Evolutionary conservation across 2,888 invertebrate genomes (phyloP).

Genomic region (Cheilosia vulpina): DNA sequence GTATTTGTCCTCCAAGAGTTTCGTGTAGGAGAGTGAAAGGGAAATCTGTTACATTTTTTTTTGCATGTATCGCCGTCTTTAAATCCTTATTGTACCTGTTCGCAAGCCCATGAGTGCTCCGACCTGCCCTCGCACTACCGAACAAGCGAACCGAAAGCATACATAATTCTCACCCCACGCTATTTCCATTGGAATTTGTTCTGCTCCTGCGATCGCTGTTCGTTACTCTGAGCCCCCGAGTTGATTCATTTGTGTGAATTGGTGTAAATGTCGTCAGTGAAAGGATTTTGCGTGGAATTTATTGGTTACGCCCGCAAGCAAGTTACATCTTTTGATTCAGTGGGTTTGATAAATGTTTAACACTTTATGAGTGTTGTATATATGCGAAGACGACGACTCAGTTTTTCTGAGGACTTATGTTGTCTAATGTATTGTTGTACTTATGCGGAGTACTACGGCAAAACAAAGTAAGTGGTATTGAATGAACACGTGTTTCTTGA

Average conservation of each 20-base stretch:
- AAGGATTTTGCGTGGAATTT: slow-evolving; percentile 58
- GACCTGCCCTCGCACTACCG: not conserved
- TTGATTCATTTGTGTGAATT: slow-evolving; percentile 57
- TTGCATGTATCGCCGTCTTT: too few species aligned
- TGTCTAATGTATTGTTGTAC: slow-evolving; percentile 1
- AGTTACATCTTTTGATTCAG: slow-evolving; percentile 46
- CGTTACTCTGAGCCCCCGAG: slow-evolving; percentile 28
- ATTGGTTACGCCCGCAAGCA: slow-evolving; percentile 48
- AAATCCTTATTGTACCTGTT: too few species aligned
- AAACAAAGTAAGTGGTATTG: not conserved
- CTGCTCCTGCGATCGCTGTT: slow-evolving; percentile 15
- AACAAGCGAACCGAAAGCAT: slow-evolving; percentile 16
- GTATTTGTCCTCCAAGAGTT: too few species aligned
- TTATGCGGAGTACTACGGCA: not conserved
- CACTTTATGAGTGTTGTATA: slow-evolving; percentile 27
- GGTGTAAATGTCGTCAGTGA: slow-evolving; percentile 59
- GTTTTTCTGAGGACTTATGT: slow-evolving; percentile 1
- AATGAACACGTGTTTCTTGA: slow-evolving; percentile 18
- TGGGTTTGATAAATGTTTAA: slow-evolving; percentile 51
- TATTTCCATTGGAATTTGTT: slow-evolving; percentile 15
- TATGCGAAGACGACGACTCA: not conserved
- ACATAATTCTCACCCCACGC: not conserved
- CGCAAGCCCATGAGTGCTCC: too few species aligned
- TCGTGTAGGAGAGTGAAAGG: too few species aligned
- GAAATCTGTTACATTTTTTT: too few species aligned